Base-by-base conservation (phyloP, 2,888 invertebrate species). In the Augiades crinisus region DNA sequence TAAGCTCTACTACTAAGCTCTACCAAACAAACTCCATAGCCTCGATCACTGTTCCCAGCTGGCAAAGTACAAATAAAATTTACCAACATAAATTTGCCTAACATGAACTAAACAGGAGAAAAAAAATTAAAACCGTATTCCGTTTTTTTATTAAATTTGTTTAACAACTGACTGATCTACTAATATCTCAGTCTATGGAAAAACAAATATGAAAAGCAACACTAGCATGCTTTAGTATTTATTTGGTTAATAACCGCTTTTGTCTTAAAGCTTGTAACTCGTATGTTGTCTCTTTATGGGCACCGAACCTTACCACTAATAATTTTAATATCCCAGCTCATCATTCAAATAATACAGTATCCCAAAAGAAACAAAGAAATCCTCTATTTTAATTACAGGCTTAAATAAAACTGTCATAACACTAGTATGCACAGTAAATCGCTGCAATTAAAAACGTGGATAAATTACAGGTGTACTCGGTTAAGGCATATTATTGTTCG, bases 221-320 rank as follows among this genome's bases (percentile, higher is more conserved):
- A 65, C 62, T 61, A 57, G 50, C 58, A 27, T 47, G 62, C 61
- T 62, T 64, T 61, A 63, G 60, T 70, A 72, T 72, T 72, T 70
- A 65, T 72, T 72, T 70, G 64, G 65, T 65, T 65, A 64, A 68
- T 66, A 65, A 67, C 64, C 63, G 63, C 67, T 72, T 72, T 73
- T 71, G 70, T 74, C 67, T 69, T 55, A 51, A 37, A 19, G 59
- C 61, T 60, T 61, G 63, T 65, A 59, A 60, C 59, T 62, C 53
- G 56, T 55, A 61, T 61, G 45, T 34, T 30, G 34, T 7, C 58
- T 45, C 57, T 69, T 67, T 67, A 69, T 67, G 63, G 61, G 56
- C 58, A 52, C 58, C 54, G 52, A 54, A 55, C 53, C 53, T 30
- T 49, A 52, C 40, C 61, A 64, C 65, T 67, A 64, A 69, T 65